Evolutionary conservation across 2,888 invertebrate genomes (phyloP), one percentile per base, ranked within the genome.

Genomic region (Acleris literana): DNA sequence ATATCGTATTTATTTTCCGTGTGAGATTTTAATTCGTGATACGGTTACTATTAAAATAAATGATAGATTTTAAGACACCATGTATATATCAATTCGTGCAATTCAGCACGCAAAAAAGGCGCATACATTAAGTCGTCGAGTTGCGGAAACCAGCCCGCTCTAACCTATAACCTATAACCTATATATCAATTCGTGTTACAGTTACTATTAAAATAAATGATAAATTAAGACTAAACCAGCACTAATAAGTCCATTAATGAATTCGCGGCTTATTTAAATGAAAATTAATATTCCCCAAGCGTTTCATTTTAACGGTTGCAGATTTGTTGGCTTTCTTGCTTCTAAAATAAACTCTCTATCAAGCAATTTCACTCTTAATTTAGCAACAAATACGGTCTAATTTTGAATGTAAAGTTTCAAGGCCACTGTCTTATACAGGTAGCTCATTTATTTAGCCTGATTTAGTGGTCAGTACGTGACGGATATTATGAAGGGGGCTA

Each of bases 281-380:
- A 66, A 66, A 66, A 66, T 66, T 66, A 66, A 66, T 66, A 66
- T 62, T 62, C 66, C 25, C 52, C 17, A 52, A 39, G 25, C 46
- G 62, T 66, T 48, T 57, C 66, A 62, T 66, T 62, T 62, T 66
- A 66, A 66, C 60, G 62, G 61, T 56, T 46, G 17, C 25, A 62
- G 66, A 62, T 62, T 57, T 62, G 62, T 56, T 17, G 57, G 57
- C 44, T 62, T 66, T 62, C 62, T 57, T 53, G 43, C 56, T 53
- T 52, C n/a, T 56, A 55, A n/a, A 25, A 43, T 61, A 25, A 56
- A 51, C 17, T 39, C 17, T 39, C 48, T 44, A 39, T 44, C 44
- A 20, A 17, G 18, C 59, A 25, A 60, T 29, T 60, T 25, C 11
- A 20, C 11, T n/a, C 55, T 22, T 11, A 39, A 61, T 61, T 60